Evolutionary conservation across 37 sponge, comb jelly and placozoan genomes (phyloP).

Genomic region (Chondrilla cf. caribensis): DNA sequence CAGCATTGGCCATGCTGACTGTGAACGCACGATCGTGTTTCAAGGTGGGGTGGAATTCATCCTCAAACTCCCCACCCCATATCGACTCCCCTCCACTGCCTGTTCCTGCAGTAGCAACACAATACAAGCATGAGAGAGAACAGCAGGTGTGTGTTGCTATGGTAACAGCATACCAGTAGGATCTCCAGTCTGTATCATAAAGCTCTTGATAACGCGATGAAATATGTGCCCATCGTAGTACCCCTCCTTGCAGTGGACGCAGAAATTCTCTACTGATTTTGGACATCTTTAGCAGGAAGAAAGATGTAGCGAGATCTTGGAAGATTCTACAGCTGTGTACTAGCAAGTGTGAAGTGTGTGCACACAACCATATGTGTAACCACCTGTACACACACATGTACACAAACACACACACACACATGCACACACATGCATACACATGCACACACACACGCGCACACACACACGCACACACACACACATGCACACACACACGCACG

Average conservation of each 20-base stretch:
- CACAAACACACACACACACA: too few species aligned
- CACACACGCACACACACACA: too few species aligned
- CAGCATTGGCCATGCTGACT: conserved; percentile 97
- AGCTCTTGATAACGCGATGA: conserved; percentile 92
- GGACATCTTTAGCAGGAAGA: conserved; percentile 59
- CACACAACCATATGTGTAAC: too few species aligned
- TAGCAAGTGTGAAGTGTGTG: too few species aligned
- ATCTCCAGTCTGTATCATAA: conserved; percentile 99
- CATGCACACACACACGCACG: too few species aligned
- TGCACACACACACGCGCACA: background rate
- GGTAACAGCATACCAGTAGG: conserved; percentile 65
- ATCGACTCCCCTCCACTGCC: conserved; percentile 96
- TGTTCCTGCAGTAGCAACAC: too few species aligned
- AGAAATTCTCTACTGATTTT: conserved; percentile 97
- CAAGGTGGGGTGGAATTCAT: conserved; percentile 88
- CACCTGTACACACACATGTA: too few species aligned
- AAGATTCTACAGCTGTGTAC: too few species aligned
- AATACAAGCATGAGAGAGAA: background rate
- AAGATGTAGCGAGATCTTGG: too few species aligned
- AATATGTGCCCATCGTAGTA: conserved; percentile 94
- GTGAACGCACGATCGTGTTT: conserved; percentile 92
- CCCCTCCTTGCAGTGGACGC: conserved; percentile 80
- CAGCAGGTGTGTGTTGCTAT: background rate
- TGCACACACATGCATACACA: too few species aligned
- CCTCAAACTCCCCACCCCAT: conserved; percentile 97